Evolutionary conservation across 2,888 invertebrate genomes (phyloP), one percentile per base, ranked within the genome.

Genomic region (Laothoe populi): DNA sequence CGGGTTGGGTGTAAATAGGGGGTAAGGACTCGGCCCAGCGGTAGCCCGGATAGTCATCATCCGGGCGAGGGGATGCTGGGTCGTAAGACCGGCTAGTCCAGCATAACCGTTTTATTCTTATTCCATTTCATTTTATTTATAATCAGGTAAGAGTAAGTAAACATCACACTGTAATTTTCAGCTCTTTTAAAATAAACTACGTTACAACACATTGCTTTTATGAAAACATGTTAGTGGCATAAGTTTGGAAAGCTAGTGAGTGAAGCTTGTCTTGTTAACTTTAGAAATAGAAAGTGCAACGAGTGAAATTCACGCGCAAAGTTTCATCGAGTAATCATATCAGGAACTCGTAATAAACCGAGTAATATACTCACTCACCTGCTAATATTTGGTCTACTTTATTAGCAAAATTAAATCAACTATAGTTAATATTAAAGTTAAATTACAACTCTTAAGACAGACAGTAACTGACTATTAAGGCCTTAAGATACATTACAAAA

Each of bases 251-350:
- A 63, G 58, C 42, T 60, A 53, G 45, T 58, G 44, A 16, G 26
- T 10, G 31, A 68, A 67, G 64, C 69, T 70, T 65, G 19, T 19
- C 19, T 19, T 19, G 26, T 61, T 58, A 69, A 68, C 64, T 65
- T 49, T 26, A 44, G 57, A 66, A 64, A 63, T 44, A 62, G 64
- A 67, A 64, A 64, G 60, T 45, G 16, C 24, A 42, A 44, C 19
- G 44, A 11, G 44, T 26, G 10, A 42, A 44, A 59, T 19, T 26
- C 19, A 40, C 24, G 26, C 4, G n/a, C 42, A 10, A 19, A 19
- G 16, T 26, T 44, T 16, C 49, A 26, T 49, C 26, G 3, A 31
- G 16, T 31, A 49, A 49, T 16, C 5, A 10, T 26, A 31, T 49
- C n/a, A 16, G 19, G 19, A 44, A 19, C 44, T 19, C 44, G 11